Percentiles rank a stretch among this genome's conserved stretches.
phyloP scores from a whole-genome alignment of 2,888 invertebrate genomes.

The Orchesella flavescens region DNA sequence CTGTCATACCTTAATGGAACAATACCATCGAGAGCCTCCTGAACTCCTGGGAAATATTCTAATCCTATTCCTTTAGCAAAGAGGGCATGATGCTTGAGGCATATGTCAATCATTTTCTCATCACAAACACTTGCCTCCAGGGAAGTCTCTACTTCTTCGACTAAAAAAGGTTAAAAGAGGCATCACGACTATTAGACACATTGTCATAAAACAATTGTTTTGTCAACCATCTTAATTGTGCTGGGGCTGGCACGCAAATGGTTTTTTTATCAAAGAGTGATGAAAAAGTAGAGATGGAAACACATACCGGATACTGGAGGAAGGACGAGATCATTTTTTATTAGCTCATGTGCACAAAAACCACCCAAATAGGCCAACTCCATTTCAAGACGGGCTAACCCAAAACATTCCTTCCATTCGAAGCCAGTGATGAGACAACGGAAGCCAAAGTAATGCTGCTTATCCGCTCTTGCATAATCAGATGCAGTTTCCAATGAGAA shows the following conservation, averaged over 20 bases:
- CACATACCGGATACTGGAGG: constrained; percentile 78
- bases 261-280: too few species aligned
- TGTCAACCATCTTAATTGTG: neutral
- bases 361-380: constrained; percentile 93
- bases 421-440: constrained; percentile 88
- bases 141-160: constrained; percentile 80
- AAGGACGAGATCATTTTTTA: constrained; percentile 86
- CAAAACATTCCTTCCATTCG: constrained; percentile 76
- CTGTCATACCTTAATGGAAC: constrained; percentile 83
- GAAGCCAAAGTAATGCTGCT: constrained; percentile 86
- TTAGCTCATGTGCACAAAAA: constrained; percentile 90
- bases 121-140: constrained; percentile 79
- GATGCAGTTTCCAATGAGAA: constrained; percentile 97
- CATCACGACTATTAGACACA: neutral
- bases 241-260: too few species aligned
- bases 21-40: constrained; percentile 91
- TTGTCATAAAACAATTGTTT: neutral
- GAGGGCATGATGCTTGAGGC: constrained; percentile 82
- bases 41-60: constrained; percentile 88
- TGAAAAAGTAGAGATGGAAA: neutral
- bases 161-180: constrained; percentile 59
- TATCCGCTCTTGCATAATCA: constrained; percentile 92
- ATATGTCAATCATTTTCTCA: constrained; percentile 80
- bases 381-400: constrained; percentile 86
- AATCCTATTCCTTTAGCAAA: constrained; percentile 92